Conservation (phyloP, 2,888 invertebrate species). For the Geotrupes spiniger region DNA sequence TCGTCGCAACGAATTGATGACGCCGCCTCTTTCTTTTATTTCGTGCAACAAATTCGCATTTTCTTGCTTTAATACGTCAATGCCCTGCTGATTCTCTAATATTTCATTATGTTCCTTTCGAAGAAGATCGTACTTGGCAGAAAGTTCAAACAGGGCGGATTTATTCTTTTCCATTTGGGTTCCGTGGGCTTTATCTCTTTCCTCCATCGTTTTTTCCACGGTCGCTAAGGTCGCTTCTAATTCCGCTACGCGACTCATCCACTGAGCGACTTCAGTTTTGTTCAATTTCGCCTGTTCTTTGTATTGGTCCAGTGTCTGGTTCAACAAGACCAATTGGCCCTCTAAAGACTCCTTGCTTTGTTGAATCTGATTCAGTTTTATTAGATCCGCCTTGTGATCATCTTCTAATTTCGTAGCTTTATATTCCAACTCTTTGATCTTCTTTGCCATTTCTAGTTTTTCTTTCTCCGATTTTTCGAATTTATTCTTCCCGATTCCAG, state of each 20-base stretch:
- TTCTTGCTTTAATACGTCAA: conserved; percentile 15
- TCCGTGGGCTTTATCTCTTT: conserved; percentile 12
- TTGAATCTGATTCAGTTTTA: conserved; percentile 13
- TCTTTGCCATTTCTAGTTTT: neutral
- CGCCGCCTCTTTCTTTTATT: conserved; percentile 15
- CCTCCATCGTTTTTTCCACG: neutral
- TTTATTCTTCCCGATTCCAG: neutral
- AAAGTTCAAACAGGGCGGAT: conserved; percentile 6
- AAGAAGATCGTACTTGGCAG: conserved; percentile 6
- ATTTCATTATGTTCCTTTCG: conserved; percentile 10
- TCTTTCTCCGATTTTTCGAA: neutral
- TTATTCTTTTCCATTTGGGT: conserved; percentile 13
- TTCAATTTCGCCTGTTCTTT: conserved; percentile 22
- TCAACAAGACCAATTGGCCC: conserved; percentile 16
- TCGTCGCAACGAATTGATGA: conserved; percentile 17
- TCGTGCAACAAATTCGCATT: conserved; percentile 17
- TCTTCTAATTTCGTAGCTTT: neutral
- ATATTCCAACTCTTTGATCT: conserved; percentile 8
- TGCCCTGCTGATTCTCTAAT: conserved; percentile 13
- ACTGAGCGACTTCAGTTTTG: conserved; percentile 20
- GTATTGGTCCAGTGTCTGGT: conserved; percentile 19
- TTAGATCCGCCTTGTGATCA: neutral
- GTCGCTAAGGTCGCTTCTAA: neutral
- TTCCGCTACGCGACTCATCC: neutral
- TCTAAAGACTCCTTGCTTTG: conserved; percentile 17